Evolutionary conservation across 2,888 invertebrate genomes (phyloP).

Genomic region (Teleogryllus oceanicus): DNA sequence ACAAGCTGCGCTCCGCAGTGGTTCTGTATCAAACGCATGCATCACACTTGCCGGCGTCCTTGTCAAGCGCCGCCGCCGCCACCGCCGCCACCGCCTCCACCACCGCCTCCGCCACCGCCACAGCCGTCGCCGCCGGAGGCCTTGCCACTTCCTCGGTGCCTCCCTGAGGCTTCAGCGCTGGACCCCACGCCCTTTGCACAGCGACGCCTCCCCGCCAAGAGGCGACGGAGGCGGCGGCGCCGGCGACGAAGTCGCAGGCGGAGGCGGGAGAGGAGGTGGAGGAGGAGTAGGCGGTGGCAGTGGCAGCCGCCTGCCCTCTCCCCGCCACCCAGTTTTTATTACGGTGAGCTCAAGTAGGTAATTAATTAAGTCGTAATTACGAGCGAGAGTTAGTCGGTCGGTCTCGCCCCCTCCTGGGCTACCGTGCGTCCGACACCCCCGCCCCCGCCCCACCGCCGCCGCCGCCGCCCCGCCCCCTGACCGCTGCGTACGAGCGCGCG

Average conservation of each 20-base stretch:
- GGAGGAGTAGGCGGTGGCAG: too few species aligned
- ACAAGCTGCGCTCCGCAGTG: neutral
- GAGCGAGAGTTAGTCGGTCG: constrained; percentile 18
- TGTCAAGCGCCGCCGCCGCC: neutral
- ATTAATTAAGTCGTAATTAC: constrained; percentile 18
- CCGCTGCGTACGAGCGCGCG: neutral
- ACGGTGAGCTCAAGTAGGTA: constrained; percentile 7
- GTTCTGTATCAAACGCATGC: neutral
- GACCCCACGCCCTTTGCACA: neutral
- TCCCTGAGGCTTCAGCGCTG: neutral
- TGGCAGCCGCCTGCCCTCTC: neutral
- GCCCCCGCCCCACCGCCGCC: neutral
- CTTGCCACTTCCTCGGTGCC: neutral
- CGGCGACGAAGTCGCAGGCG: too few species aligned
- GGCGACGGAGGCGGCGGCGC: too few species aligned
- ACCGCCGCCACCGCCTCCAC: neutral
- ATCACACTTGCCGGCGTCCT: neutral
- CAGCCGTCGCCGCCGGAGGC: neutral
- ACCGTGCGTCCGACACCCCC: constrained; percentile 18
- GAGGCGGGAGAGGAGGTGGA: too few species aligned
- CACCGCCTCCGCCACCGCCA: neutral
- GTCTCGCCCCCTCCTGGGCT: constrained; percentile 2
- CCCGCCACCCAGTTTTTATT: constrained; percentile 4
- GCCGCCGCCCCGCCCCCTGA: neutral
- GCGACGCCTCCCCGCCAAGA: too few species aligned